Conservation (phyloP, 2,113 vertebrate species). For the Corynorhinus townsendii region DNA sequence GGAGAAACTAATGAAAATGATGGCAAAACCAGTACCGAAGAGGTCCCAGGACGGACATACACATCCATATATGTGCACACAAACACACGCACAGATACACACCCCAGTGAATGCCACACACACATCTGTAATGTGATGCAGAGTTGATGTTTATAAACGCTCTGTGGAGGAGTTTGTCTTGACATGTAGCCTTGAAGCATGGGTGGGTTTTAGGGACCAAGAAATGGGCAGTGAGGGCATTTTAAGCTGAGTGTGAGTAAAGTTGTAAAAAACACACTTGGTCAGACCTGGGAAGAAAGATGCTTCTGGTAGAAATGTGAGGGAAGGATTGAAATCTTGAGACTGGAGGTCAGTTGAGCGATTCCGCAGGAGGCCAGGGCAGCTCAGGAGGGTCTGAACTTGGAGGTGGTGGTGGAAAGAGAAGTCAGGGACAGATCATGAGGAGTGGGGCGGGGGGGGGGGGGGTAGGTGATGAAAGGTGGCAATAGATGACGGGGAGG, state of each 20-base stretch:
- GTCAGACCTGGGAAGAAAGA: not conserved
- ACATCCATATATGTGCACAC: not conserved
- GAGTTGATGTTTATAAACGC: not conserved
- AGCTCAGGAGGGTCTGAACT: not conserved
- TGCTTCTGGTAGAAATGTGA: not conserved
- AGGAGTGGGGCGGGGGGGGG: too few relatives aligned
- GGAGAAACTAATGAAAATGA: not conserved
- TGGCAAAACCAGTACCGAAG: not conserved
- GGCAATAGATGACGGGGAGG: not conserved
- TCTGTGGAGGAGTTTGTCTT: not conserved
- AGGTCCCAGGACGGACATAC: not conserved
- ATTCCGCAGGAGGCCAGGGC: not conserved
- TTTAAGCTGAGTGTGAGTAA: not conserved
- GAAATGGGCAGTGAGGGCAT: not conserved
- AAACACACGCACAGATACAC: not conserved
- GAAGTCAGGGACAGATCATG: not conserved
- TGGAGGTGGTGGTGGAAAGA: not conserved
- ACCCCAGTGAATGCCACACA: not conserved
- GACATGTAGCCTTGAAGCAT: not conserved
- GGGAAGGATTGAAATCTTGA: not conserved
- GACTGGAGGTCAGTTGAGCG: not conserved
- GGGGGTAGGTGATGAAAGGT: not conserved
- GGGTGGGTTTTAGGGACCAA: not conserved
- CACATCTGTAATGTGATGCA: not conserved
- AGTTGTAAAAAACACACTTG: not conserved